Evolutionary conservation across 2,797 vertebrate species (phyloP), one percentile per base, ranked within the genome.

Genomic region (Aselliscus stoliczkanus): DNA sequence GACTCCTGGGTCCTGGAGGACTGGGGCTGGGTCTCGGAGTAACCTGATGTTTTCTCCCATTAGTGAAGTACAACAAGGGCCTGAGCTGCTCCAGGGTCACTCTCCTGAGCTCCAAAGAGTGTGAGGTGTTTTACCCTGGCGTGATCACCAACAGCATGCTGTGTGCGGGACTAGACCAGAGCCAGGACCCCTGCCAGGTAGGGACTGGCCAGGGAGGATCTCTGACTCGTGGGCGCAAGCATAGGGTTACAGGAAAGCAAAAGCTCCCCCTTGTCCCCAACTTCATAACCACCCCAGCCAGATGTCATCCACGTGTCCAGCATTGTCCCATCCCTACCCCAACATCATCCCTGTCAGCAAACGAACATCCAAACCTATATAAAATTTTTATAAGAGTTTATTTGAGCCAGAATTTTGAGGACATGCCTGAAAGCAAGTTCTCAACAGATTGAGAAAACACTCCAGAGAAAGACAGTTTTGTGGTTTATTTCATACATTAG

Each of bases 111-210:
- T 67, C 67, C 25, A 42, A 60, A 1, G 87, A 95, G 8, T 98
- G 98, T 50, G 88, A 64, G 5, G n/a, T 58, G 42, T 97, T 97
- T 96, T 98, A 98, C 69, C 97, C 97, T 0, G 92, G 62, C 0
- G 97, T 97, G 4, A 3, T 97, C 84, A 97, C 94, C 60, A 93
- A 44, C 64, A 97, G 96, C 72, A 98, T 98, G 98, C 20, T 98
- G 4, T 98, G 98, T 70, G 98, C 98, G 0, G 98, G 97, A 5
- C 31, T 90, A 75, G 94, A 96, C 15, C 67, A 21, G 23, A 93
- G 93, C 77, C 92, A 95, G 89, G 98, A 98, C 72, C 75, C 98
- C 42, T 98, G 98, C 92, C 97, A 97, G 97, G 98, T 98, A 94
- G 67, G 81, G 15, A 11, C n/a, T 39, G 27, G 27, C 50, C 27